These are phyloP conservation scores for Tetramorium simillimum DNA, from an alignment of 1,140 invertebrate species.

Conservation along the genomic window DNA sequence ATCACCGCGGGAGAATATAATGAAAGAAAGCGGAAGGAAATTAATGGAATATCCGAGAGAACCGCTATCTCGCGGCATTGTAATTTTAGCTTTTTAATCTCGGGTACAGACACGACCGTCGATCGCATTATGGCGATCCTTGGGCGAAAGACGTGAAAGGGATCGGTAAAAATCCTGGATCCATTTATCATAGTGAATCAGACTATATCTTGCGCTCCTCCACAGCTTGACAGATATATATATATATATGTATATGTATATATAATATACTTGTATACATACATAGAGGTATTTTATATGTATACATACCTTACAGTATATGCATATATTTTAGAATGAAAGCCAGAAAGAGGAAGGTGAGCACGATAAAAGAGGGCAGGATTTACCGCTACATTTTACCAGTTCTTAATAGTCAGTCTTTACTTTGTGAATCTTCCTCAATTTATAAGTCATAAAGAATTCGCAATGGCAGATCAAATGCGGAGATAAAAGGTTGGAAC, in stretches of 20 bases:
- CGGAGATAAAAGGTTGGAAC: neutral
- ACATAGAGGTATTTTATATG: neutral
- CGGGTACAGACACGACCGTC: slow-evolving; percentile 9
- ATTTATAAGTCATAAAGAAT: slow-evolving; percentile 42
- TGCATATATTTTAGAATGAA: neutral
- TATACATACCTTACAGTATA: neutral
- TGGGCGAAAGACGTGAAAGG: neutral
- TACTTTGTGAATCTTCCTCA: slow-evolving; percentile 12
- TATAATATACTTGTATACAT: neutral
- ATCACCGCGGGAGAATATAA: neutral
- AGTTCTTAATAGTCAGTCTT: slow-evolving; percentile 37
- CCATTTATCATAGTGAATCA: slow-evolving; percentile 41
- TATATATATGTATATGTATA: neutral
- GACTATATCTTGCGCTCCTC: neutral
- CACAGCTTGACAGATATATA: slow-evolving; percentile 1
- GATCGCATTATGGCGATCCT: slow-evolving; percentile 29
- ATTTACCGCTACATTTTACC: slow-evolving; percentile 34
- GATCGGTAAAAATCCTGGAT: slow-evolving; percentile 30
- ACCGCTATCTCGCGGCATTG: neutral
- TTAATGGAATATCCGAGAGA: slow-evolving; percentile 27
- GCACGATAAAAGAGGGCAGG: slow-evolving; percentile 2
- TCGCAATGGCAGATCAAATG: neutral
- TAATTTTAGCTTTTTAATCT: slow-evolving; percentile 54
- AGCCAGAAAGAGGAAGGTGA: neutral
- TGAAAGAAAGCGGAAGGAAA: slow-evolving; percentile 15